A percentile compares a stretch with the other conserved stretches of the same genome.
phyloP scores from a whole-genome alignment of 2,888 invertebrate species.

The Agrochola lychnidis region DNA sequence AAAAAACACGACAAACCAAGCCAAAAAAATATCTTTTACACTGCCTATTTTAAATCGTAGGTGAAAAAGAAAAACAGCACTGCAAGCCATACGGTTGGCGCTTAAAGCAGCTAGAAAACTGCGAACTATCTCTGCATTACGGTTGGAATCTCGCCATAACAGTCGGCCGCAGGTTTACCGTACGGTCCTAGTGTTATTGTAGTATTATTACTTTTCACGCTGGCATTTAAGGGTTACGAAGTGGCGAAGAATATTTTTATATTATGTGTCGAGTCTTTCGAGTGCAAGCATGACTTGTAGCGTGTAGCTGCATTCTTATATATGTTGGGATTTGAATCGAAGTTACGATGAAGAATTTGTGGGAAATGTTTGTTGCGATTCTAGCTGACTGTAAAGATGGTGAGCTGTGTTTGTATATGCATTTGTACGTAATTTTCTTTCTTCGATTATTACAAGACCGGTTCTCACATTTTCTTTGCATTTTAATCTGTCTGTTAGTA shows the following conservation, averaged over 20 bases:
- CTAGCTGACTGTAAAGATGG: neutral
- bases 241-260: constrained; percentile 55
- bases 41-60: constrained; percentile 51
- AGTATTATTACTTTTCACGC: constrained; percentile 55
- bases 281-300: neutral
- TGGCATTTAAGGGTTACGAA: constrained; percentile 58
- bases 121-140: constrained; percentile 61
- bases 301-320: constrained; percentile 3
- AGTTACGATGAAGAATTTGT: neutral
- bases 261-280: constrained; percentile 29
- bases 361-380: neutral
- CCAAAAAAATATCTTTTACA: constrained; percentile 39
- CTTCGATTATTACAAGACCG: neutral
- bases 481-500: neutral
- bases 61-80: constrained; percentile 42
- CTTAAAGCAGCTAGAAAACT: constrained; percentile 56
- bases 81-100: constrained; percentile 42
- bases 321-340: constrained; percentile 8
- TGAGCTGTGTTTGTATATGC: no score
- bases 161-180: constrained; percentile 57
- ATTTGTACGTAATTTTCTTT: neutral
- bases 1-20: constrained; percentile 2
- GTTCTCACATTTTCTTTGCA: neutral
- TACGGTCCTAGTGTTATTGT: constrained; percentile 57
- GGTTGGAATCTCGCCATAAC: constrained; percentile 64